Evolutionary conservation across 2,888 invertebrate species (phyloP), one percentile per base, ranked within the genome.

Genomic region (Cosmia trapezina): DNA sequence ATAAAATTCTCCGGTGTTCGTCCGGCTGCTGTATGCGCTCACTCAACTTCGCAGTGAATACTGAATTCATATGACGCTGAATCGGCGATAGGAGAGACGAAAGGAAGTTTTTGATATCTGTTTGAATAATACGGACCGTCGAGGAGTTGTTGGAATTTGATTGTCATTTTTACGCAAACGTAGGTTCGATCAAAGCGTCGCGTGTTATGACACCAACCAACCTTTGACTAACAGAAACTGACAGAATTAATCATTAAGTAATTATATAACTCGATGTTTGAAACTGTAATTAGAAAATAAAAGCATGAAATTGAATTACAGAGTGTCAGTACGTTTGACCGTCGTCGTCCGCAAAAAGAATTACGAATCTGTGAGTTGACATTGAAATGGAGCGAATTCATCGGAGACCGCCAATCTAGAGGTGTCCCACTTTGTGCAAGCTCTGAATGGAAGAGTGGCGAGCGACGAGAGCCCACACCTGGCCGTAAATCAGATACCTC

Each of bases 21-120:
- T 62, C 68, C 73, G 78, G 85, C 69, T 82, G 76, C 85, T 75
- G 76, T 74, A 83, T 81, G 73, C 82, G 85, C 78, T 80, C 83
- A 81, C 80, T 86, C 83, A 85, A 90, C 88, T 89, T 87, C 86
- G 75, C 88, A 87, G 82, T 88, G 89, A 90, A 90, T 90, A 92
- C 91, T 92, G 89, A 91, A 92, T 91, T 89, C 88, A 86, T 85
- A 88, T 87, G 82, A 83, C 83, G 85, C 86, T 89, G 87, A 88
- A 90, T 88, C 86, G 83, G 73, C 76, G 77, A 89, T 88, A 89
- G 83, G 78, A 77, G 89, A 83, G 86, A 86, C 79, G 85, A 90
- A 90, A 91, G 94, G 94, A 95, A 93, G 95, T 94, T 94, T 74
- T 91, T 92, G 91, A 91, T 93, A 93, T 76, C 65, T 83, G 84